Base-by-base conservation (phyloP, 2,797 vertebrate species). In the Intellagama lesueurii region DNA sequence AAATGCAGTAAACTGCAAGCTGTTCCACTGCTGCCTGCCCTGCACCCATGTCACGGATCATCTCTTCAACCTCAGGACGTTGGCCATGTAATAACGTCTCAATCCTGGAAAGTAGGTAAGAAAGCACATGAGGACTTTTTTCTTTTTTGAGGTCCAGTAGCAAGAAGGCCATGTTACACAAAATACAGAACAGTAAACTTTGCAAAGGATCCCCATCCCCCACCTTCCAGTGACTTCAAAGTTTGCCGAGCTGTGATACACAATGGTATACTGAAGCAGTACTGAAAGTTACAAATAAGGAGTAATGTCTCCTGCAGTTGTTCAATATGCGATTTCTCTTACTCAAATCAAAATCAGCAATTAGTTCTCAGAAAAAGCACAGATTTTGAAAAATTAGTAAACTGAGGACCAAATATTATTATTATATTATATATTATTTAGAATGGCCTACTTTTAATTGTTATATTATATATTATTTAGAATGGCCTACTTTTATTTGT, bases 1-100 rank as follows among this genome's bases (percentile, higher is more conserved):
- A 99, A 89, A 99, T 97, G 78, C 99, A 99, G 95, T 98, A 99
- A 92, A 99, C 95, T 0, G 99, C 98, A 86, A 99, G 98, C 95
- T 99, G 99, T 93, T 99, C 98, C 92, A 99, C 98, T 0, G 98
- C 98, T 0, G 98, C 95, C 80, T 98, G 98, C 88, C 98, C 98
- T 0, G 97, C 96, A 26, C 98, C 98, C 97, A 98, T 98, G 85
- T 99, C 98, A 89, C 95, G 97, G 95, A 99, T 98, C 99, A 99
- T 99, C 95, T 98, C 98, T 93, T 99, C 99, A 90, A 98, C 99
- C 93, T 99, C 98, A 0, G 96, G 94, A 90, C 98, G 97, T 95
- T 99, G 99, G 87, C 98, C 98, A 92, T 99, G 98, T 83, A 99
- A 95, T 94, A 99, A 95, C 85, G 97, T 86, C 52, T 98, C 98